Conservation (phyloP, 2,797 vertebrate genomes). For the Peromyscus eremicus region DNA sequence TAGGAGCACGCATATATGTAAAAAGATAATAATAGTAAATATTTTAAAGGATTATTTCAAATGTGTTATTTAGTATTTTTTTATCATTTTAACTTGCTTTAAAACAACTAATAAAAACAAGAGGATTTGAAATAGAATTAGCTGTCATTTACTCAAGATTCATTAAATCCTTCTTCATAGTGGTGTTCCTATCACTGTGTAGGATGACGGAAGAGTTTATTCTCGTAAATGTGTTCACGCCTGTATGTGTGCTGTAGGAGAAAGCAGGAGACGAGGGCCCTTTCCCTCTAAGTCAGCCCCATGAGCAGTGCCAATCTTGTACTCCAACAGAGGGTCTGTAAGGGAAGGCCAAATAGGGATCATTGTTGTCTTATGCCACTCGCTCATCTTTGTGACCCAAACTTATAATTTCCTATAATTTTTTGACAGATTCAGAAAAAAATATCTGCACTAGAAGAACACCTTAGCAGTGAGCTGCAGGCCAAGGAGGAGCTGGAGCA, state of each 20-base stretch:
- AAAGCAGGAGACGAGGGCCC: not conserved
- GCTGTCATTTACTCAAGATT: not conserved
- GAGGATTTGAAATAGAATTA: slow-evolving; percentile 48
- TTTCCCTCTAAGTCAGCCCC: not conserved
- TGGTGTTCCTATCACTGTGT: not conserved
- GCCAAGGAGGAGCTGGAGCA: slow-evolving; percentile 96
- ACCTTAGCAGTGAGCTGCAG: slow-evolving; percentile 95
- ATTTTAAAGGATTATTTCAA: not conserved
- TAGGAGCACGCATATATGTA: not conserved
- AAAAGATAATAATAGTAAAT: not conserved
- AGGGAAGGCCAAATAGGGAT: not conserved
- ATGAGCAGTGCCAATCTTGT: not conserved
- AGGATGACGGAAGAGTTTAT: not conserved
- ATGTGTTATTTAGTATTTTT: slow-evolving; percentile 24
- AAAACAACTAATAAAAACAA: not conserved
- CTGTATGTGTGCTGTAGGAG: not conserved
- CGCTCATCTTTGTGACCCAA: not conserved
- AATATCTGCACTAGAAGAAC: slow-evolving; percentile 93
- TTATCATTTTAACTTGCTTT: slow-evolving; percentile 44
- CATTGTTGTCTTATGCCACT: not conserved
- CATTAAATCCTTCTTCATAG: not conserved
- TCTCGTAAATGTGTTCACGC: not conserved
- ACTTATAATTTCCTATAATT: slow-evolving; percentile 51
- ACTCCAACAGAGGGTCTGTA: not conserved
- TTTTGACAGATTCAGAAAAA: slow-evolving; percentile 94